Base-by-base conservation (phyloP, 1,140 invertebrate genomes). In the Neuroterus valhalla region DNA sequence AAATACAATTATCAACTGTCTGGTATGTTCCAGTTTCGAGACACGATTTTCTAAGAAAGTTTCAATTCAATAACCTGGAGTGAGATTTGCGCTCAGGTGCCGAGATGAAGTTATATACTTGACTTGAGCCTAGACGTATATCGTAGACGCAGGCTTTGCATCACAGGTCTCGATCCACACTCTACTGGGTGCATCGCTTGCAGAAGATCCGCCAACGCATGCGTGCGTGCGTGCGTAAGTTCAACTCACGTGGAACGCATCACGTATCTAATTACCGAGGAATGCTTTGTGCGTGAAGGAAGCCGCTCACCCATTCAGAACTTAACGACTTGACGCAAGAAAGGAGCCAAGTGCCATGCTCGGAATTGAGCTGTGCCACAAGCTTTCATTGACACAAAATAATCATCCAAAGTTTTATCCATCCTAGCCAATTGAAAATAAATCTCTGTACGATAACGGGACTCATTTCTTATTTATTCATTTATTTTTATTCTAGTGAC, bases 261-360 rank as follows among this genome's bases (percentile, higher is more conserved):
- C 76, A 66, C 69, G 77, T 79, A 78, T 82, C 83, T 83, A 85
- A 83, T 85, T 85, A 83, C 75, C 79, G 74, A 76, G 82, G 84
- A 84, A 86, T 85, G 85, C 84, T 86, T 83, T 86, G 85, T 86
- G 80, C 73, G 81, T 74, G 77, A 78, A 79, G 77, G 78, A 83
- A 83, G 84, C 85, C 84, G 84, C 81, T 72, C 76, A 77, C 68
- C 77, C 77, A 76, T 83, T 73, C 78, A 77, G 78, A 79, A 70
- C 78, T 81, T 84, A 86, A 87, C 81, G 81, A 84, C 78, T 72
- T 73, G 62, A 55, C 14, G 77, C 74, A 85, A 85, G 81, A 84
- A 78, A 72, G 6, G 38, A 38, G 55, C 55, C 69, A 66, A 77
- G 72, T 55, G 66, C 69, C 66, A 71, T 73, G 72, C 55, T 68